These are phyloP conservation scores for Dissostichus mawsoni DNA, from an alignment of 2,113 vertebrate species.

Conservation along the genomic window DNA sequence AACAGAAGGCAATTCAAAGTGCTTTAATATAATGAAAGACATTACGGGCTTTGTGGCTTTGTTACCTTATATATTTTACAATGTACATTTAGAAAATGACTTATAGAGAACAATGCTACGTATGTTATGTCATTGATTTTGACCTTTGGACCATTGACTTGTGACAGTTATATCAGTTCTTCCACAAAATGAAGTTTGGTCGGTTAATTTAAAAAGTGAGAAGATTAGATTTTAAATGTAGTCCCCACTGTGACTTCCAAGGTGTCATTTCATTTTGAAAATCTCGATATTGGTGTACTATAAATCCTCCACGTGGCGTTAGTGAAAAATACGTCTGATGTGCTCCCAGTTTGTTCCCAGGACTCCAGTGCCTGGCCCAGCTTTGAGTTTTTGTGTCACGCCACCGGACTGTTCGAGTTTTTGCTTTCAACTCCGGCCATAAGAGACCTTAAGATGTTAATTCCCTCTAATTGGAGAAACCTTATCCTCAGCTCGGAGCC, in stretches of 20 bases:
- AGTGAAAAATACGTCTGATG: neutral
- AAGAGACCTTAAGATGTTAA: slow-evolving; percentile 62
- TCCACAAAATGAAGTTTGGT: neutral
- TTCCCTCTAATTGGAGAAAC: slow-evolving; percentile 76
- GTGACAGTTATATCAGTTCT: neutral
- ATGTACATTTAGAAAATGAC: neutral
- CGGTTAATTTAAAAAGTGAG: neutral
- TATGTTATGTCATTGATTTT: neutral
- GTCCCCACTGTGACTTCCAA: neutral
- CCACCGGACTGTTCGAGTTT: slow-evolving; percentile 24
- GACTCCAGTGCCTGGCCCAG: neutral
- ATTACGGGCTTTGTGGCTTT: too few relatives aligned
- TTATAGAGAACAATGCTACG: too few relatives aligned
- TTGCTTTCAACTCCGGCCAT: slow-evolving; percentile 52
- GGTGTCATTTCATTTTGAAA: slow-evolving; percentile 26
- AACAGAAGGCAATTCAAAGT: too few relatives aligned
- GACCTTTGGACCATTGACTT: too few relatives aligned
- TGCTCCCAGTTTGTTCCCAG: slow-evolving; percentile 31
- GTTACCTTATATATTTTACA: too few relatives aligned
- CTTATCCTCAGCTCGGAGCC: slow-evolving; percentile 23
- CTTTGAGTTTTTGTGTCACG: slow-evolving; percentile 51
- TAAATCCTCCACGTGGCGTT: neutral
- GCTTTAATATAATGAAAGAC: too few relatives aligned
- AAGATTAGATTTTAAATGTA: neutral
- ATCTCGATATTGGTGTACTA: neutral